Evolutionary conservation across 2,113 vertebrate genomes (phyloP).

Genomic region (Halcyon malimbica): DNA sequence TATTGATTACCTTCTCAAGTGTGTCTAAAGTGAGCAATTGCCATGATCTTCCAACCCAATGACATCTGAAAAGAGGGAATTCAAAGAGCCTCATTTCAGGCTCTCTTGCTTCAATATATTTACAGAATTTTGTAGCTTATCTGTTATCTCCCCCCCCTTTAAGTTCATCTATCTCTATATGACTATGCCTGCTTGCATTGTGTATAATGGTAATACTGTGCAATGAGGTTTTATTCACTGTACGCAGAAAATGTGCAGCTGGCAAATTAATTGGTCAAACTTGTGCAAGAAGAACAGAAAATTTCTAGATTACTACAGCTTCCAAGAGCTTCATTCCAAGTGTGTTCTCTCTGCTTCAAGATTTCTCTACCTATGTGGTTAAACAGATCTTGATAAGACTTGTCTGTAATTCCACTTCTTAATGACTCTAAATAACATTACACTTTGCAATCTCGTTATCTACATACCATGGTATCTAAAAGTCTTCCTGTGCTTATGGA

Average conservation of each 20-base stretch:
- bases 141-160: neutral
- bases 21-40: neutral
- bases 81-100: neutral
- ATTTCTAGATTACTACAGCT: neutral
- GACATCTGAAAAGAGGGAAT: neutral
- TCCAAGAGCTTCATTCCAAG: neutral
- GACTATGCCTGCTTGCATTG: neutral
- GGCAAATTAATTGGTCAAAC: neutral
- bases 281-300: neutral
- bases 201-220: neutral
- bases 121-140: neutral
- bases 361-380: neutral
- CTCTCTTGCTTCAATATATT: neutral
- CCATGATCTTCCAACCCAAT: neutral
- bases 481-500: neutral
- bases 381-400: neutral
- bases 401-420: neutral
- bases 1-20: neutral
- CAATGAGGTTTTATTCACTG: neutral
- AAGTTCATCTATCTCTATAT: neutral
- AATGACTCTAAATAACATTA: neutral
- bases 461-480: rapidly evolving
- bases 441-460: neutral
- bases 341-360: neutral
- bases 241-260: neutral